phyloP scores from a whole-genome alignment of 2,888 invertebrate species.

The Melipona bicolor region DNA sequence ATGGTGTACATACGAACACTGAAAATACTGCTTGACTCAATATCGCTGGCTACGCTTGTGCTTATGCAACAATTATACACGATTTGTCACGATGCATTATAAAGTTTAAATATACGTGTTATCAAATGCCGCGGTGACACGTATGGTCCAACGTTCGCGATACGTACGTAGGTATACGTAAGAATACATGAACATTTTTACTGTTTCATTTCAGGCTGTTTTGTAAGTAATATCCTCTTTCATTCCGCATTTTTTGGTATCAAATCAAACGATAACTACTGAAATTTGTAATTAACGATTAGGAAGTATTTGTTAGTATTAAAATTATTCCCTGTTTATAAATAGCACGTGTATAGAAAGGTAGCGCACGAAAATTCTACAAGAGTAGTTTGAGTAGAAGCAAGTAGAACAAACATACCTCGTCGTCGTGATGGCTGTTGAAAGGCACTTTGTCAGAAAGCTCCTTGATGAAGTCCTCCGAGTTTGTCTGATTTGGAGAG shows the following conservation, averaged over 20 bases:
- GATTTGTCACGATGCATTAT: neutral
- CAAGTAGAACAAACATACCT: constrained; percentile 49
- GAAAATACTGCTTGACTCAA: neutral
- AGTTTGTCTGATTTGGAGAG: constrained; percentile 58
- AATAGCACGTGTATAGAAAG: neutral
- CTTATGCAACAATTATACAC: neutral
- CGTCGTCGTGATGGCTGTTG: constrained; percentile 40
- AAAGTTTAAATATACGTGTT: neutral
- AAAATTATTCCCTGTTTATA: too few species aligned
- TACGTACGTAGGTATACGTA: neutral
- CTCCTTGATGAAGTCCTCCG: constrained; percentile 71
- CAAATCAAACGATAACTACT: neutral
- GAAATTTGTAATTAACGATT: neutral
- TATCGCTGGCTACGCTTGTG: neutral
- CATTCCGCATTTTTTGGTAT: too few species aligned
- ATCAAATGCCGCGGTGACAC: neutral
- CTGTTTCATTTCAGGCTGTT: neutral
- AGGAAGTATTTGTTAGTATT: neutral
- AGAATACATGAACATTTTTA: neutral
- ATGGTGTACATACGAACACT: neutral
- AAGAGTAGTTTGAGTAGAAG: neutral
- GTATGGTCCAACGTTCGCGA: too few species aligned
- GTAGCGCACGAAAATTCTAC: neutral
- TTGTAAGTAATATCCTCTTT: too few species aligned
- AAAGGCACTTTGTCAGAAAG: constrained; percentile 74